These are phyloP conservation scores for Troilus luridus DNA, from an alignment of 2,888 invertebrate species.

Conservation along the genomic window DNA sequence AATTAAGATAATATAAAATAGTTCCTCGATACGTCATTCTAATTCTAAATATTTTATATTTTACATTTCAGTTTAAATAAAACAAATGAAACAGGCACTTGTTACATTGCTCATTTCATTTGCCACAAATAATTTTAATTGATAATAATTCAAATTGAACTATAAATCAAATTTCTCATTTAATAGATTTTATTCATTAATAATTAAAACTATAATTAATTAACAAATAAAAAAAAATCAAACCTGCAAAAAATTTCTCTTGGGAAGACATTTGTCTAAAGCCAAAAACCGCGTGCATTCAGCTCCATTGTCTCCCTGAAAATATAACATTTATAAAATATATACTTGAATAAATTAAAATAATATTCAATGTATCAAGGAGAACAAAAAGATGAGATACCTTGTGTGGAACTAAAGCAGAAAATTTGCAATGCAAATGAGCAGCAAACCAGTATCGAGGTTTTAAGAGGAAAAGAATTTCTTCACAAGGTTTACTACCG, in stretches of 20 bases:
- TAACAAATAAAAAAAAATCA: slow-evolving; percentile 25
- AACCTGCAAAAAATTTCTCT: slow-evolving; percentile 90
- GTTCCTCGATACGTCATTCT: too few relatives aligned
- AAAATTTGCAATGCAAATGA: slow-evolving; percentile 96
- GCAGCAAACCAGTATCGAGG: slow-evolving; percentile 97
- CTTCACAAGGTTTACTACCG: slow-evolving; percentile 90
- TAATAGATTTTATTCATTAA: too few relatives aligned
- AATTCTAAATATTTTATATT: too few relatives aligned
- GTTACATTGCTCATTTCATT: too few relatives aligned
- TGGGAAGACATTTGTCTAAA: slow-evolving; percentile 96
- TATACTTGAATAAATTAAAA: neutral
- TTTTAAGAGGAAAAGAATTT: slow-evolving; percentile 83
- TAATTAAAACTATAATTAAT: neutral
- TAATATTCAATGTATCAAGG: neutral
- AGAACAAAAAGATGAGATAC: slow-evolving; percentile 6
- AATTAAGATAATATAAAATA: too few relatives aligned
- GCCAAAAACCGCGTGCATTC: slow-evolving; percentile 87
- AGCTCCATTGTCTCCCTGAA: slow-evolving; percentile 65
- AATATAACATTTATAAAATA: slow-evolving; percentile 11
- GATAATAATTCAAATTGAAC: too few relatives aligned
- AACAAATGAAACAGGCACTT: too few relatives aligned
- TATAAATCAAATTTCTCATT: too few relatives aligned
- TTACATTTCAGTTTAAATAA: too few relatives aligned
- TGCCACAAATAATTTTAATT: too few relatives aligned
- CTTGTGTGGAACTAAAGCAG: slow-evolving; percentile 85